These are phyloP conservation scores for Phrynosoma platyrhinos DNA, from an alignment of 2,113 vertebrate genomes.

Conservation along the genomic window DNA sequence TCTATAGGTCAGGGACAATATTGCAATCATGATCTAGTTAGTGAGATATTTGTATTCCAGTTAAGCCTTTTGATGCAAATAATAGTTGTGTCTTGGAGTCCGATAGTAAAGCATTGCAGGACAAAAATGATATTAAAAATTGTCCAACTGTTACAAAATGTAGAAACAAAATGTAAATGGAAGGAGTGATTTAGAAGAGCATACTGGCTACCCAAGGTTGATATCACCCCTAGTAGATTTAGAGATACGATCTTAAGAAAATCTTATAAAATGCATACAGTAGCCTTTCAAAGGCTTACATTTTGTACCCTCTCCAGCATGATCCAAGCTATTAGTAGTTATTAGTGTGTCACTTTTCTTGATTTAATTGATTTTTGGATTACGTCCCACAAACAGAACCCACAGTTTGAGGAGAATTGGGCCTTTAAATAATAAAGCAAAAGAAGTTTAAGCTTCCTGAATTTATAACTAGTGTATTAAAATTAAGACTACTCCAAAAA, in stretches of 20 bases:
- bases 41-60: slow-evolving; percentile 70
- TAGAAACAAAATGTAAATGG: neutral
- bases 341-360: neutral
- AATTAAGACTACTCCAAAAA: neutral
- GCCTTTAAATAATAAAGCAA: slow-evolving; percentile 23
- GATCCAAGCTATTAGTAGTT: neutral
- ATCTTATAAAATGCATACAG: neutral
- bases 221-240: neutral
- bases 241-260: neutral
- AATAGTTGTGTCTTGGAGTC: slow-evolving; percentile 68
- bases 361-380: slow-evolving; percentile 33
- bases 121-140: slow-evolving; percentile 40
- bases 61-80: slow-evolving; percentile 60
- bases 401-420: slow-evolving; percentile 8
- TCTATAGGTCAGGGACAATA: slow-evolving; percentile 51
- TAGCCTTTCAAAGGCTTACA: neutral
- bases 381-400: slow-evolving; percentile 20
- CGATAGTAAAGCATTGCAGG: slow-evolving; percentile 43
- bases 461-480: neutral
- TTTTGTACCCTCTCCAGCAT: neutral
- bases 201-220: neutral
- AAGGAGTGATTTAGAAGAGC: slow-evolving; percentile 40
- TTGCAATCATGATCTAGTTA: slow-evolving; percentile 68
- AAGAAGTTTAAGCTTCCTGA: neutral
- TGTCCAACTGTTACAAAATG: neutral